Conservation (phyloP, 1,140 invertebrate species). For the Ephestia elutella region DNA sequence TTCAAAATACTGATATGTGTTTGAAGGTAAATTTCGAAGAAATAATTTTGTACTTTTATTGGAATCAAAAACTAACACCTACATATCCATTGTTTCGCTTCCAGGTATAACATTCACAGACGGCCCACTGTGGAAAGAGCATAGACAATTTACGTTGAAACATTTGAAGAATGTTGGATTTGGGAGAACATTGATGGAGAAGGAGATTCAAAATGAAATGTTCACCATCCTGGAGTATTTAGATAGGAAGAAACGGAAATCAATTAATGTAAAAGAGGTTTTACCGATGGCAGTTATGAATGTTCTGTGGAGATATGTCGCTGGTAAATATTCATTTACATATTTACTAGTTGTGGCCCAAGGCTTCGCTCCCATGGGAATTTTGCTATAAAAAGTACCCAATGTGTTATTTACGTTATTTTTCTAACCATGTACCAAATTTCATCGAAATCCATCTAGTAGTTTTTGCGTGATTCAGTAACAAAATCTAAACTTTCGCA, state of each 20-base stretch:
- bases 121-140: constrained; percentile 83
- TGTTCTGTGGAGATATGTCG: constrained; percentile 82
- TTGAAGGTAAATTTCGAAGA: no score
- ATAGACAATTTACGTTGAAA: constrained; percentile 82
- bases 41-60: no score
- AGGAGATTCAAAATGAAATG: constrained; percentile 81
- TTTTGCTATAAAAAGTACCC: no score
- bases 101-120: constrained; percentile 84
- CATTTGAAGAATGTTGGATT: constrained; percentile 83
- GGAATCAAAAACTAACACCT: no score
- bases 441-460: no score
- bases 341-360: neutral
- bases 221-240: constrained; percentile 69
- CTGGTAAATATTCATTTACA: constrained; percentile 72
- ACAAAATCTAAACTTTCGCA: no score
- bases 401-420: no score
- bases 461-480: no score
- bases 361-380: no score
- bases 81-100: constrained; percentile 12
- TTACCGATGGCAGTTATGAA: constrained; percentile 81
- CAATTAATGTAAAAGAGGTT: constrained; percentile 59
- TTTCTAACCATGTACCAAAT: no score
- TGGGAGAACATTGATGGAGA: constrained; percentile 82
- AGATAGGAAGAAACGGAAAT: constrained; percentile 39
- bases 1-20: no score